Conservation (phyloP, 1,140 invertebrate species). For the Mactra quadrangularis region DNA sequence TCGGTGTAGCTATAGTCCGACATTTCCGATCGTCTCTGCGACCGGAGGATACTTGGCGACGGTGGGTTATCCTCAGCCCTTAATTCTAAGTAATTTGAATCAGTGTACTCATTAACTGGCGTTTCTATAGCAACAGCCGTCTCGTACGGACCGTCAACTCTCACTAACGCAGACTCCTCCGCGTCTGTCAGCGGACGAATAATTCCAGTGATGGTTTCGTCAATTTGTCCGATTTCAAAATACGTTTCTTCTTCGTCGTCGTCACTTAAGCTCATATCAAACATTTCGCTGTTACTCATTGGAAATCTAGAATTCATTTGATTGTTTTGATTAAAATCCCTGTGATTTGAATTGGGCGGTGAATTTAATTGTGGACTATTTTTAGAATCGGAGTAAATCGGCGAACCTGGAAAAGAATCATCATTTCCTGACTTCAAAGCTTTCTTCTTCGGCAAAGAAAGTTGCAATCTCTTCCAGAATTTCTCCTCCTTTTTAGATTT, state of each 20-base stretch:
- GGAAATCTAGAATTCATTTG: background rate
- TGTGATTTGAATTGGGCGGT: too few relatives aligned
- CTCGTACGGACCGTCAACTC: background rate
- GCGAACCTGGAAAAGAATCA: background rate
- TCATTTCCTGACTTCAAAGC: background rate
- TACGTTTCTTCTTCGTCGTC: background rate
- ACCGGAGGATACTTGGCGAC: background rate
- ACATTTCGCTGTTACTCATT: background rate
- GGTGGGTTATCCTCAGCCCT: slow-evolving; percentile 4
- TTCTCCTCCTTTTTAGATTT: slow-evolving; percentile 61
- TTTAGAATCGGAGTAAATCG: too few relatives aligned
- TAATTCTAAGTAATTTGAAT: too few relatives aligned
- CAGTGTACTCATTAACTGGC: too few relatives aligned
- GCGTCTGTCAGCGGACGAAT: slow-evolving; percentile 9
- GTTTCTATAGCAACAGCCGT: background rate
- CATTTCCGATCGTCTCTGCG: too few relatives aligned
- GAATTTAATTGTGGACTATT: too few relatives aligned
- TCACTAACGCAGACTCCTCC: slow-evolving; percentile 2
- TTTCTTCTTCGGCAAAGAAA: slow-evolving; percentile 74
- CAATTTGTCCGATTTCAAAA: background rate
- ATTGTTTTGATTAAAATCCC: background rate
- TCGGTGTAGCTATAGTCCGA: background rate
- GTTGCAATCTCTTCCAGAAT: slow-evolving; percentile 74
- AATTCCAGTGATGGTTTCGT: background rate
- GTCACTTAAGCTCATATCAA: background rate